Conservation (phyloP, 2,113 vertebrate genomes). For the Galeopterus variegatus region DNA sequence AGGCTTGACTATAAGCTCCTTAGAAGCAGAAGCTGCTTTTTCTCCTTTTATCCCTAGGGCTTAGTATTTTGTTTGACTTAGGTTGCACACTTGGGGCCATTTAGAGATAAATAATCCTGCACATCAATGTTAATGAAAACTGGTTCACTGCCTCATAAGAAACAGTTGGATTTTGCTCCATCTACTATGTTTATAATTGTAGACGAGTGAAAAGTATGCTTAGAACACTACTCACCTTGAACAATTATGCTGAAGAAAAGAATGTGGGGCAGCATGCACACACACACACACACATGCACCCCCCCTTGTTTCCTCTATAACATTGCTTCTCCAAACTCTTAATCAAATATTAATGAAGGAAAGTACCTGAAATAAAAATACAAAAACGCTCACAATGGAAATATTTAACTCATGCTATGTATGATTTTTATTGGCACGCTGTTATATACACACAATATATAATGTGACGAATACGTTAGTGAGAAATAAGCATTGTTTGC, state of each 20-base stretch:
- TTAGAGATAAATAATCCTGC: background rate
- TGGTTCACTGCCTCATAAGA: background rate
- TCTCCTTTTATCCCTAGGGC: background rate
- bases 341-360: background rate
- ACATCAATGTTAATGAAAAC: background rate
- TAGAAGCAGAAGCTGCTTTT: background rate
- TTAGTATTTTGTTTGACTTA: background rate
- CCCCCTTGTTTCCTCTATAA: background rate
- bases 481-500: slow-evolving; percentile 14
- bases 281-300: too few relatives aligned
- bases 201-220: background rate
- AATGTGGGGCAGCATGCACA: background rate
- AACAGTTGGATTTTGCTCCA: background rate
- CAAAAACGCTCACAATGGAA: background rate
- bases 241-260: background rate
- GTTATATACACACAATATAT: background rate
- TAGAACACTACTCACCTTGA: background rate
- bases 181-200: background rate
- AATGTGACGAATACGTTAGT: background rate
- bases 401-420: background rate
- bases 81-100: background rate
- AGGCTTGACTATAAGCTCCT: background rate
- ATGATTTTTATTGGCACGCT: background rate
- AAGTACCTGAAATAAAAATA: background rate
- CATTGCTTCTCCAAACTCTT: background rate